Evolutionary conservation across 2,113 vertebrate species (phyloP), one percentile per base, ranked within the genome.

Genomic region (Myocastor coypus): DNA sequence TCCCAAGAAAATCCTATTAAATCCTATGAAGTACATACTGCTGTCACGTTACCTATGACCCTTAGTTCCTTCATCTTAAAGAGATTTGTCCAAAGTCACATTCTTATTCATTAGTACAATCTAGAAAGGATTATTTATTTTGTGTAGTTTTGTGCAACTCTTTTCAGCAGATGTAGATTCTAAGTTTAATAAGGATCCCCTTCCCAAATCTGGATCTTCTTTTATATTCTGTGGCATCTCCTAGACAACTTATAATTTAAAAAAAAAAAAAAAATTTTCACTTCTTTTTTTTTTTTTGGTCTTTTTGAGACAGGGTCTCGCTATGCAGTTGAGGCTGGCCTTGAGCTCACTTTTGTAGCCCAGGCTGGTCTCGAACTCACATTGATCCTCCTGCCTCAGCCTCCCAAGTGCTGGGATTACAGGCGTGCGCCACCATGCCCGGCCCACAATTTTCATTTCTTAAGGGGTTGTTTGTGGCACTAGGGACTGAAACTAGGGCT

Each of bases 81-180:
- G n/a, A 50, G 34, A 86, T 91, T 82, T 64, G 12, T 28, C 40
- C 28, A 64, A 88, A 17, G 37, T 84, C 68, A 84, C 17, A 66
- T 92, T 77, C 20, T 77, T 57, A 90, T 40, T 91, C 40, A 71
- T 26, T 34, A 94, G 34, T 34, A 87, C 42, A 87, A 89, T 71
- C 90, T 92, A 95, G 82, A 64, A 86, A 95, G n/a, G 63, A 88
- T 82, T 83, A 78, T 64, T 92, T 73, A 92, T 63, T 75, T 17
- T 30, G n/a, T 84, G 96, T 69, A 68, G 66, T 69, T 85, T 11
- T 28, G 14, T 69, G 20, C 14, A 84, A 40, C 4, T 30, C 75
- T 90, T 87, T 81, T 26, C 34, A 71, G 12, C 20, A 97, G 16
- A 80, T 94, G 46, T 86, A 50, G 10, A 86, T 30, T 71, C 24